Evolutionary conservation across 2,888 invertebrate genomes (phyloP).

Genomic region (Notodonta dromedarius): DNA sequence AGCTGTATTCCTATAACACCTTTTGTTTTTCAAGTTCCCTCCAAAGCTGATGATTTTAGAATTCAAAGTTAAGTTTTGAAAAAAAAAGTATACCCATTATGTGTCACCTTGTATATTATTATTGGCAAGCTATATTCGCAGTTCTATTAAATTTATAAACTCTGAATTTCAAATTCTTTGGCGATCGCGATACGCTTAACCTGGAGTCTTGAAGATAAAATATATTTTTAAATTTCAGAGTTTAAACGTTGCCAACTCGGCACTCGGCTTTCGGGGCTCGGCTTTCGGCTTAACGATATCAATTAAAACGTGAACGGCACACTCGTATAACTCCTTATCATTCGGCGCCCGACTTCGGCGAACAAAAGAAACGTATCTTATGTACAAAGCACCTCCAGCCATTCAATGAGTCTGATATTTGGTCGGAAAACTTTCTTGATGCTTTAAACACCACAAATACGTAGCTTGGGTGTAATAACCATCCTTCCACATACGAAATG

Average conservation of each 20-base stretch:
- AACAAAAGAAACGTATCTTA: constrained; percentile 32
- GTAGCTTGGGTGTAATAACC: too few relatives aligned
- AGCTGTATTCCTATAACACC: too few relatives aligned
- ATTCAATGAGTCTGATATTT: background rate
- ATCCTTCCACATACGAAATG: too few relatives aligned
- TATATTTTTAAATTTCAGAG: constrained; percentile 26
- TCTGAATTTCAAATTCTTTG: constrained; percentile 15
- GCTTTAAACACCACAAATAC: too few relatives aligned
- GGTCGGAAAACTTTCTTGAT: background rate
- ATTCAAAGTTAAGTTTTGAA: too few relatives aligned
- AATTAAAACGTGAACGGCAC: constrained; percentile 38
- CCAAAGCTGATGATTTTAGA: too few relatives aligned
- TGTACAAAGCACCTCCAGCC: background rate
- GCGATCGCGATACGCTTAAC: constrained; percentile 30
- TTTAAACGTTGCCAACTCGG: constrained; percentile 14
- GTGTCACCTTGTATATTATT: too few relatives aligned
- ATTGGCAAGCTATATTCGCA: too few relatives aligned
- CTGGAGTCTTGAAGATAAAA: constrained; percentile 24
- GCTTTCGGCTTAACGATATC: constrained; percentile 25
- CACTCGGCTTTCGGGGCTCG: constrained; percentile 19
- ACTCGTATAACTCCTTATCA: constrained; percentile 40
- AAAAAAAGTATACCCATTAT: too few relatives aligned
- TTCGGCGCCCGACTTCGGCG: constrained; percentile 20
- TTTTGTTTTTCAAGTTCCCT: too few relatives aligned
- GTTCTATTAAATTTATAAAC: background rate